A percentile compares a stretch with the other conserved stretches of the same genome.
phyloP scores from a whole-genome alignment of 2,797 vertebrate genomes.

The Lithobates pipiens region DNA sequence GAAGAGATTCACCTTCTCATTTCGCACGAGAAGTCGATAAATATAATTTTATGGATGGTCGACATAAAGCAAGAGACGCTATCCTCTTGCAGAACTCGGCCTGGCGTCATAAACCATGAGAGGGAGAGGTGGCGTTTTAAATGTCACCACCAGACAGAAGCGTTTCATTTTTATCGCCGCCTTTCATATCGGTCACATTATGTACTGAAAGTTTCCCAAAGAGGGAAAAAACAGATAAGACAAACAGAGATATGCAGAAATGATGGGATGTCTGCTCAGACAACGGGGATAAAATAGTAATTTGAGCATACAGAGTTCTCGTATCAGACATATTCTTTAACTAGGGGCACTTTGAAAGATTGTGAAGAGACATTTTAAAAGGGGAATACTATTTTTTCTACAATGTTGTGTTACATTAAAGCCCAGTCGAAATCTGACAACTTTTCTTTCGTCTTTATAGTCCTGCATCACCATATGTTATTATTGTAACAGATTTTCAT shows the following conservation, averaged over 20 bases:
- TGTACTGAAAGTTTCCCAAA: constrained; percentile 43
- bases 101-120: constrained; percentile 47
- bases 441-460: too few species aligned
- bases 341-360: background rate
- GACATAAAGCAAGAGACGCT: constrained; percentile 38
- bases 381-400: background rate
- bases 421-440: too few species aligned
- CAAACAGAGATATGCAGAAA: constrained; percentile 38
- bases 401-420: too few species aligned
- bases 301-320: background rate
- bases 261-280: constrained; percentile 40
- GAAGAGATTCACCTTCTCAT: constrained; percentile 34
- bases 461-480: too few species aligned
- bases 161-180: constrained; percentile 38
- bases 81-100: constrained; percentile 3
- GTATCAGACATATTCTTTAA: background rate
- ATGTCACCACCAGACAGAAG: constrained; percentile 39
- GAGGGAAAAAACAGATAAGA: constrained; percentile 40
- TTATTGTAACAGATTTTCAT: too few species aligned
- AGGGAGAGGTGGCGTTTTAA: constrained; percentile 34
- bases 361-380: constrained; percentile 6
- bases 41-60: constrained; percentile 45
- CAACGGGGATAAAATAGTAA: constrained; percentile 12
- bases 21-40: constrained; percentile 17
- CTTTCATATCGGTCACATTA: constrained; percentile 39